Percentiles rank a stretch among this genome's conserved stretches.
These are phyloP conservation scores for Panurus biarmicus DNA, from an alignment of 2,113 vertebrate genomes.

Conservation along the genomic window DNA sequence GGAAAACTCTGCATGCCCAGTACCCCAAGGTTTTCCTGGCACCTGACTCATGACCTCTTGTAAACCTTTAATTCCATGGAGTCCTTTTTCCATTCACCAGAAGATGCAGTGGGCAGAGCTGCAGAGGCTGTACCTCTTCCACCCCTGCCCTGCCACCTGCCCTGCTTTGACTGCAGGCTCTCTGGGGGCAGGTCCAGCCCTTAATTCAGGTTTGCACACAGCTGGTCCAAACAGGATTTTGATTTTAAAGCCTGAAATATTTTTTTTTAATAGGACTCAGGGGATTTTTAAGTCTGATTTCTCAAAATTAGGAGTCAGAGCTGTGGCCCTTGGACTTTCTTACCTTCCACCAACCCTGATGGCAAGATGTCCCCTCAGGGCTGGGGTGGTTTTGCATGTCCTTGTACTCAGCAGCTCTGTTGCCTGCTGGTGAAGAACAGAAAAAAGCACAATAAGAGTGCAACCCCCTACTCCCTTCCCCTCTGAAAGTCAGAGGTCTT, in stretches of 20 bases:
- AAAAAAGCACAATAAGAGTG: not conserved
- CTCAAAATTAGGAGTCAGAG: not conserved
- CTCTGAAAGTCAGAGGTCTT: not conserved
- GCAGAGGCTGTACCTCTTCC: not conserved
- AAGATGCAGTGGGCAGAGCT: not conserved
- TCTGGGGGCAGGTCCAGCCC: not conserved
- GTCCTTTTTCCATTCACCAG: not conserved
- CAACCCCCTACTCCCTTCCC: not conserved
- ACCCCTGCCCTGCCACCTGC: not conserved
- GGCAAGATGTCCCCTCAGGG: not conserved
- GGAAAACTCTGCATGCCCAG: not conserved
- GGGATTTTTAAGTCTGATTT: not conserved
- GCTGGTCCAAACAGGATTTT: not conserved
- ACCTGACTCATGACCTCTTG: not conserved
- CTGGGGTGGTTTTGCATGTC: not conserved
- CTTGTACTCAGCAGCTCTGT: not conserved
- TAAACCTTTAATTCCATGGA: not conserved
- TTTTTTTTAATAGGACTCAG: not conserved
- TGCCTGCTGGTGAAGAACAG: not conserved
- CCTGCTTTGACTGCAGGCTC: not conserved
- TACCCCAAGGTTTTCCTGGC: not conserved
- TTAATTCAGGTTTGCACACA: not conserved
- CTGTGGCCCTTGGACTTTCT: not conserved
- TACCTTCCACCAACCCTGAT: not conserved
- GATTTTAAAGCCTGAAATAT: not conserved